Percentiles rank a stretch among this genome's conserved stretches.
phyloP scores from a whole-genome alignment of 2,888 invertebrate genomes.

The Orthosia cruda region DNA sequence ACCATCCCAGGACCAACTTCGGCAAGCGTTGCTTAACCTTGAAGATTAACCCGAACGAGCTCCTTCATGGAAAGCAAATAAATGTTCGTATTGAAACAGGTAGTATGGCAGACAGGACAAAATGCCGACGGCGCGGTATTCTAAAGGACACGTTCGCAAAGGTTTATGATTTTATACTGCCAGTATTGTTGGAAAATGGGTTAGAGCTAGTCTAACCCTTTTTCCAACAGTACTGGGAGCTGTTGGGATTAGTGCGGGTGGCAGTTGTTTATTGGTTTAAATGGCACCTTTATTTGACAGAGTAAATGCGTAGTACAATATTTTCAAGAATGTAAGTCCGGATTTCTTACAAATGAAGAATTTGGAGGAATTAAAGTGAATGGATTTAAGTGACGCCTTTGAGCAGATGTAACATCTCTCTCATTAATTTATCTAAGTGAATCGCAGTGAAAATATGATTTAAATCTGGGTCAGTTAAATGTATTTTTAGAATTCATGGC shows the following conservation, averaged over 20 bases:
- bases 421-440: conserved; percentile 8
- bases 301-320: background rate
- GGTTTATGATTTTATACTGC: conserved; percentile 21
- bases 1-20: too few species aligned
- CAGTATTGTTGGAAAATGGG: conserved; percentile 13
- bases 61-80: conserved; percentile 26
- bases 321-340: background rate
- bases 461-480: conserved; percentile 11
- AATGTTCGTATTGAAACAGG: conserved; percentile 17
- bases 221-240: too few species aligned
- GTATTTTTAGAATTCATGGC: conserved; percentile 22
- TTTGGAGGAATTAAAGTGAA: too few species aligned
- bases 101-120: conserved; percentile 15
- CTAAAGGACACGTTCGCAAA: conserved; percentile 2
- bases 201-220: too few species aligned
- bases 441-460: conserved; percentile 7
- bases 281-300: conserved; percentile 10
- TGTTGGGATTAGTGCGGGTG: conserved; percentile 16
- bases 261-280: conserved; percentile 6
- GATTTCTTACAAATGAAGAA: background rate
- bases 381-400: conserved; percentile 3
- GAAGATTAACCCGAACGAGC: too few species aligned
- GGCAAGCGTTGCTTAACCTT: too few species aligned
- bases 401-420: background rate
- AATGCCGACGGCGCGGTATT: conserved; percentile 41